A percentile compares a stretch with the other conserved stretches of the same genome.
phyloP scores from a whole-genome alignment of 2,113 vertebrate species.

The Etheostoma cragini region DNA sequence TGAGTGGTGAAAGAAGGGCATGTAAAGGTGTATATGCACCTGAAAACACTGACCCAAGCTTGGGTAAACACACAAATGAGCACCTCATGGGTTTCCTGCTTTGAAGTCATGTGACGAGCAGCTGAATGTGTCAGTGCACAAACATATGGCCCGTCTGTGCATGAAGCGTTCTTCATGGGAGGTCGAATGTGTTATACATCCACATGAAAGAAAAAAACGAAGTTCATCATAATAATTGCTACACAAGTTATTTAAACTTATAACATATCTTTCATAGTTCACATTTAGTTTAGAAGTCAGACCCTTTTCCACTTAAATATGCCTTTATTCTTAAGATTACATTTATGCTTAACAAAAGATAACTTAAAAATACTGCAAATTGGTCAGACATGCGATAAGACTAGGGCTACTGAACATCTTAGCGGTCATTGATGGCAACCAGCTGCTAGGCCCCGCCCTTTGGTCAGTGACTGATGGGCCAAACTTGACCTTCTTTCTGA shows the following conservation, averaged over 20 bases:
- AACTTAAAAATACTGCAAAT: slow-evolving; percentile 16
- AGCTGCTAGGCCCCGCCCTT: slow-evolving; percentile 83
- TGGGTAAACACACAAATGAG: slow-evolving; percentile 71
- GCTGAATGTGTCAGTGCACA: slow-evolving; percentile 69
- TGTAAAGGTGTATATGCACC: slow-evolving; percentile 63
- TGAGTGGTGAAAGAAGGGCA: slow-evolving; percentile 59
- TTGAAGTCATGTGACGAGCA: slow-evolving; percentile 73
- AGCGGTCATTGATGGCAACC: slow-evolving; percentile 78
- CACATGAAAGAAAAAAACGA: slow-evolving; percentile 36
- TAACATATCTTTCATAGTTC: background rate
- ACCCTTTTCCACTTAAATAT: background rate
- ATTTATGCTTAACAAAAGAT: background rate
- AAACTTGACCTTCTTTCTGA: slow-evolving; percentile 85
- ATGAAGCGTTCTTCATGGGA: slow-evolving; percentile 57
- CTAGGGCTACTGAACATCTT: slow-evolving; percentile 48
- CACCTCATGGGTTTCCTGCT: slow-evolving; percentile 66
- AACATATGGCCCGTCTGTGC: slow-evolving; percentile 58
- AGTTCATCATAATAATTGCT: background rate
- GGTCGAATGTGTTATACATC: slow-evolving; percentile 50
- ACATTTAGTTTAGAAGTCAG: background rate
- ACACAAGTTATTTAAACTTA: background rate
- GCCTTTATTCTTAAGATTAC: background rate
- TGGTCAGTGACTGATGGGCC: slow-evolving; percentile 86
- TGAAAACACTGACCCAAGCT: slow-evolving; percentile 72
- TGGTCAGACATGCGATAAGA: slow-evolving; percentile 44